phyloP scores from a whole-genome alignment of 2,888 invertebrate species.

The Drosophila rellima region DNA sequence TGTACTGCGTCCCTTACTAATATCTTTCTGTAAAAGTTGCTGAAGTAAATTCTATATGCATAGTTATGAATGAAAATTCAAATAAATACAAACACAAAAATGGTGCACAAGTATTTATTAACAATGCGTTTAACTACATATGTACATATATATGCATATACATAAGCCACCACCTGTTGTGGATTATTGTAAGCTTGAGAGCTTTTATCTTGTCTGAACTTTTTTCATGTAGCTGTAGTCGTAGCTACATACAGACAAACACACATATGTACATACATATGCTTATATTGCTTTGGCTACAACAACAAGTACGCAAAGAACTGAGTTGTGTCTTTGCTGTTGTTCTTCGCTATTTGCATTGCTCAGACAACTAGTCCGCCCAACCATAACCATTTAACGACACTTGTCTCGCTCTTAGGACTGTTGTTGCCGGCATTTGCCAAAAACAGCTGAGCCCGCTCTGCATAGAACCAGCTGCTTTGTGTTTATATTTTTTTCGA shows the following conservation, averaged over 20 bases:
- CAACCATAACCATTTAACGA: slow-evolving; percentile 17
- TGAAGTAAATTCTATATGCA: background rate
- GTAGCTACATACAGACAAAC: background rate
- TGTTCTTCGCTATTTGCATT: slow-evolving; percentile 31
- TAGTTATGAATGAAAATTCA: background rate
- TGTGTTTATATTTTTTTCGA: slow-evolving; percentile 72
- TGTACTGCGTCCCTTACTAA: too few species aligned
- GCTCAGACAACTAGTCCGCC: slow-evolving; percentile 36
- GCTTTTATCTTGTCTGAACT: slow-evolving; percentile 21
- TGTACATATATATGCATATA: background rate
- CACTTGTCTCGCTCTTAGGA: slow-evolving; percentile 48
- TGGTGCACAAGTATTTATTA: background rate
- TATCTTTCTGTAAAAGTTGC: too few species aligned
- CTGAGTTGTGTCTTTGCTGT: slow-evolving; percentile 36
- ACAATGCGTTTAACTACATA: background rate
- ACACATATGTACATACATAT: background rate
- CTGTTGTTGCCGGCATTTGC: slow-evolving; percentile 73
- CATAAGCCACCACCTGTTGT: slow-evolving; percentile 21
- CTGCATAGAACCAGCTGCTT: slow-evolving; percentile 64
- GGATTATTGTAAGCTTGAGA: slow-evolving; percentile 8
- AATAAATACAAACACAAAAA: background rate
- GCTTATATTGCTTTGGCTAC: background rate
- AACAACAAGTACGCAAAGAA: slow-evolving; percentile 1
- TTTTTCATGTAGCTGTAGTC: slow-evolving; percentile 6
- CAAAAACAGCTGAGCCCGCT: slow-evolving; percentile 65